A percentile compares a stretch with the other conserved stretches of the same genome.
phyloP scores from a whole-genome alignment of 2,888 invertebrate species.

The Platynereis dumerilii region DNA sequence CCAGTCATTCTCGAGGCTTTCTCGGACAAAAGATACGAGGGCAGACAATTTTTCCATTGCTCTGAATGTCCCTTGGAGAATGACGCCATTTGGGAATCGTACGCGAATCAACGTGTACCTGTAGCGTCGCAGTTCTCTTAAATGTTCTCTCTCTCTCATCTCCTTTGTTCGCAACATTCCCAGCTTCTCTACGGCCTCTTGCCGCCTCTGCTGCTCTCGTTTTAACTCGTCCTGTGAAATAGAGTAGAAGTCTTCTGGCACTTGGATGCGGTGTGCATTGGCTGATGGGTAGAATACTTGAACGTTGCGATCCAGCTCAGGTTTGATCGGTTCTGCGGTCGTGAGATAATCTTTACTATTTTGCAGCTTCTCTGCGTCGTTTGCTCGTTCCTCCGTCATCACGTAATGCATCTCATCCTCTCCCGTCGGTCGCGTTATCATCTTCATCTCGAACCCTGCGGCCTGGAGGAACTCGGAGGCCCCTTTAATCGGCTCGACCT shows the following conservation, averaged over 20 bases:
- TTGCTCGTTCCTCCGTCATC: conserved; percentile 47
- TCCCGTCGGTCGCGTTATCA: conserved; percentile 41
- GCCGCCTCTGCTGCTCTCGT: conserved; percentile 68
- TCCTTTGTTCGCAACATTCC: conserved; percentile 90
- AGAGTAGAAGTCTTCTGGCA: conserved; percentile 86
- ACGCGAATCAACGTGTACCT: conserved; percentile 81
- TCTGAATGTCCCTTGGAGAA: conserved; percentile 83
- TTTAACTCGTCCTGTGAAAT: conserved; percentile 83
- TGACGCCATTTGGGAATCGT: conserved; percentile 75
- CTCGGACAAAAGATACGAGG: conserved; percentile 80
- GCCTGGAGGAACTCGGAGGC: conserved; percentile 80
- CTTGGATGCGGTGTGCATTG: conserved; percentile 61
- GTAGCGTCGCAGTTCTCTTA: conserved; percentile 75
- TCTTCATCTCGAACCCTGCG: conserved; percentile 75
- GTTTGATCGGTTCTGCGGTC: conserved; percentile 79
- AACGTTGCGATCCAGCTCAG: conserved; percentile 84
- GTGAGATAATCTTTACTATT: conserved; percentile 78
- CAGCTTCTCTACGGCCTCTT: conserved; percentile 79
- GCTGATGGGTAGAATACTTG: conserved; percentile 62
- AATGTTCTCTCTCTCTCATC: conserved; percentile 90
- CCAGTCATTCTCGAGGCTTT: conserved; percentile 74
- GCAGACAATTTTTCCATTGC: conserved; percentile 79
- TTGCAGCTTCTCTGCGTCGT: conserved; percentile 64
- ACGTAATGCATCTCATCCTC: conserved; percentile 67
- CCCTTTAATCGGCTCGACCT: conserved; percentile 81